These are phyloP conservation scores for Pteronotus mesoamericanus DNA, from an alignment of 2,797 vertebrate genomes.

Conservation along the genomic window DNA sequence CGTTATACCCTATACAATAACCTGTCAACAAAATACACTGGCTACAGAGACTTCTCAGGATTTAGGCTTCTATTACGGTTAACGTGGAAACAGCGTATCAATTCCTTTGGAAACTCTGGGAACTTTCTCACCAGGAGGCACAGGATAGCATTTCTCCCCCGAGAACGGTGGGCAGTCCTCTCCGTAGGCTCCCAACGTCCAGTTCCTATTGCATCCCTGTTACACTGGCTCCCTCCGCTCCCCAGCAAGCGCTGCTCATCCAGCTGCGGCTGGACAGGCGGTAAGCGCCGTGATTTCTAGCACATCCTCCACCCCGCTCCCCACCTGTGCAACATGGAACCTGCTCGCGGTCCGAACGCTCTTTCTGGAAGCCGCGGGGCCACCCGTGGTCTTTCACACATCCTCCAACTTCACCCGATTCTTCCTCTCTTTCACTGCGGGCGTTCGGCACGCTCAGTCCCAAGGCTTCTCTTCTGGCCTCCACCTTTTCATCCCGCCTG, in stretches of 20 bases:
- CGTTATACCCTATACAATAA: conserved; percentile 57
- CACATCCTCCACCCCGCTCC: background rate
- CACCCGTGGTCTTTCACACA: background rate
- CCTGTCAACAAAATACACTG: conserved; percentile 69
- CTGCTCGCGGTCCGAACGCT: background rate
- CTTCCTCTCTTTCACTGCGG: background rate
- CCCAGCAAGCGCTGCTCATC: background rate
- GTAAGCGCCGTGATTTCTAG: background rate
- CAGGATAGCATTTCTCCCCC: conserved; percentile 32
- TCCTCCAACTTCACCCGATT: background rate
- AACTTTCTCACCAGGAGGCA: conserved; percentile 44
- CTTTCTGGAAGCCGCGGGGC: background rate
- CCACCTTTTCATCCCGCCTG: background rate
- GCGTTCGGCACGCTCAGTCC: background rate
- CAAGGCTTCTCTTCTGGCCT: background rate
- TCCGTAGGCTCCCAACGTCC: background rate
- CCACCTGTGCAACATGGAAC: background rate
- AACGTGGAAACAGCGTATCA: conserved; percentile 58
- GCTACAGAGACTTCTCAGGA: conserved; percentile 45
- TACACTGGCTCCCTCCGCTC: background rate
- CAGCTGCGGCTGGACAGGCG: background rate
- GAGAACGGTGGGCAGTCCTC: background rate
- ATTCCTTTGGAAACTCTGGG: conserved; percentile 51
- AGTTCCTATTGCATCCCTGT: background rate
- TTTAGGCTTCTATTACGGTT: conserved; percentile 44